Percentiles rank a stretch among this genome's conserved stretches.
These are phyloP conservation scores for Harlomillsia oculata DNA, from an alignment of 1,140 invertebrate genomes.

Conservation along the genomic window DNA sequence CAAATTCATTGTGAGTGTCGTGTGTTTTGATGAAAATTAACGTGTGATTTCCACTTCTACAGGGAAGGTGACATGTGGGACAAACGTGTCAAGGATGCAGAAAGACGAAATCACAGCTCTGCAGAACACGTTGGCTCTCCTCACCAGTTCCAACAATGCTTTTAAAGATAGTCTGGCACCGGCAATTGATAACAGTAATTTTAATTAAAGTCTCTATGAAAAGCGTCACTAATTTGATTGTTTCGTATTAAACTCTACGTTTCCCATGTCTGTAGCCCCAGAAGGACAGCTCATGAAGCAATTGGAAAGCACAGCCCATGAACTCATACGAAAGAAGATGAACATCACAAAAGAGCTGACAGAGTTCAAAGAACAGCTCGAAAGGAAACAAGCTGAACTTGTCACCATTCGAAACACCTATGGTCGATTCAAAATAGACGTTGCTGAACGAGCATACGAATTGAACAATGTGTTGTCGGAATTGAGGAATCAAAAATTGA, in stretches of 20 bases:
- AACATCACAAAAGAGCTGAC: no score
- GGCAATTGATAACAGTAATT: constrained; percentile 17
- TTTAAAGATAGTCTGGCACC: constrained; percentile 30
- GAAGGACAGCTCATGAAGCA: constrained; percentile 4
- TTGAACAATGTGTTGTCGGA: constrained; percentile 18
- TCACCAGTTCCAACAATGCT: constrained; percentile 23
- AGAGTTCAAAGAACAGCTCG: not conserved
- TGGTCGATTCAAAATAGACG: not conserved
- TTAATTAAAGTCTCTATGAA: not conserved
- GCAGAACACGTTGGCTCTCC: constrained; percentile 54
- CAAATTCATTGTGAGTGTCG: constrained; percentile 36
- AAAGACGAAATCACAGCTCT: constrained; percentile 61
- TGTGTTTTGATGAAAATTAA: constrained; percentile 62
- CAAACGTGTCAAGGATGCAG: constrained; percentile 52
- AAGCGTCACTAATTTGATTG: not conserved
- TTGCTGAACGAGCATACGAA: constrained; percentile 12
- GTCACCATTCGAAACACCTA: not conserved
- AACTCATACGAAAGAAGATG: not conserved
- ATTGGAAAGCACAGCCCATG: not conserved
- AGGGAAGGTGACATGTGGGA: constrained; percentile 60
- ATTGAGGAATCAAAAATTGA: constrained; percentile 27
- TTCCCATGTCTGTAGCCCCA: not conserved
- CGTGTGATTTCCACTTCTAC: constrained; percentile 51
- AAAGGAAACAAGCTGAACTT: not conserved
- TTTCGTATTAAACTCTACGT: not conserved